Evolutionary conservation across 1,140 invertebrate genomes (phyloP), one percentile per base, ranked within the genome.

Genomic region (Drosophila lacertosa): DNA sequence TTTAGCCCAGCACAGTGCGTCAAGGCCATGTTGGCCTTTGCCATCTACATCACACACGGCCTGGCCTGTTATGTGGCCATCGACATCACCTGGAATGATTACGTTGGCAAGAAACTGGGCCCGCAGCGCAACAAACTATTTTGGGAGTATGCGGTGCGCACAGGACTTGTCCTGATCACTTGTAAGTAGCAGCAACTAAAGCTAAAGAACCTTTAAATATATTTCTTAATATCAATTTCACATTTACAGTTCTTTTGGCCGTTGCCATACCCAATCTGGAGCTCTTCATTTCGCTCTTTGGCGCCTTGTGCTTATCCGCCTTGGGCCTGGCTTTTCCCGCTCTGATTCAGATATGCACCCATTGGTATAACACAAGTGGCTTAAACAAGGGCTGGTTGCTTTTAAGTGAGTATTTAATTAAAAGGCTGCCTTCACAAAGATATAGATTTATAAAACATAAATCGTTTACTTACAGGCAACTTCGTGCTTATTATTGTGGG

Each of bases 251-350:
- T 92, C 89, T 94, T 10, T 90, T 98, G 67, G 97, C 97, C 3
- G 93, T 95, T 4, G 93, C 94, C 1, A 94, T 98, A 48, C 96
- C 96, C 1, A 93, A 96, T 74, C 92, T 99, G 71, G 97, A 97
- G 45, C 92, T 97, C 3, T 95, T 98, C 91, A 98, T 99, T 62
- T 97, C 97, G 0, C 92, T 98, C 32, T 96, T 98, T 77, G 98
- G 98, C 22, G 97, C 97, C 0, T 92, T 98, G 0, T 96, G 95
- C 68, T 93, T 97, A 5, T 96, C 96, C 6, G 95, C 95, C 0
- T 92, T 98, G 18, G 97, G 97, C 0, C 92, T 98, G 11, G 96
- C 97, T 1, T 96, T 98, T 84, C 98, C 97, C 13, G 96, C 97
- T 0, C 92, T 97, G 39, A 96, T 98, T 68, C 93, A 96, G 63